Conservation (phyloP, 2,888 invertebrate species). For the Drosophila pseudotalamancana region DNA sequence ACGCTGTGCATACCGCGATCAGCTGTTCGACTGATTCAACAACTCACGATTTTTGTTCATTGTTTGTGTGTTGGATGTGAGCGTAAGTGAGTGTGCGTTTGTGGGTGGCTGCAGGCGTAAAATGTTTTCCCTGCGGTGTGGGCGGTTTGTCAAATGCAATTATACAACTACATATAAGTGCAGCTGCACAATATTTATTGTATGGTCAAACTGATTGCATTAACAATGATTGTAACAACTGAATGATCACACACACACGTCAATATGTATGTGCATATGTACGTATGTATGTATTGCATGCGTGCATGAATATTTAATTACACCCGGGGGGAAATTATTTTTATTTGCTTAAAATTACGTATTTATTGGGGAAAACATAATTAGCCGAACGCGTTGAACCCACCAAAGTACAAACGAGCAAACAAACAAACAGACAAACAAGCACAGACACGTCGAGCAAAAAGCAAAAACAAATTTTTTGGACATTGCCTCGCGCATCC, state of each 20-base stretch:
- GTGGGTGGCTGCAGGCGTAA: background rate
- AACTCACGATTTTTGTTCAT: conserved; percentile 29
- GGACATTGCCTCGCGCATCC: conserved; percentile 47
- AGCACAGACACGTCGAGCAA: conserved; percentile 18
- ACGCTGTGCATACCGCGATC: conserved; percentile 37
- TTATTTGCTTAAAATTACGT: conserved; percentile 23
- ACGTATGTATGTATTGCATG: background rate
- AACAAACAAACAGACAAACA: conserved; percentile 27
- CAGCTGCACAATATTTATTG: conserved; percentile 43
- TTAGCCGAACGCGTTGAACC: conserved; percentile 26
- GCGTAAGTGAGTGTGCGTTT: background rate
- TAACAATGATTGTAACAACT: conserved; percentile 12
- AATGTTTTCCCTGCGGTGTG: conserved; percentile 50
- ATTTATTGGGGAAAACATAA: conserved; percentile 52
- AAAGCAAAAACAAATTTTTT: conserved; percentile 36
- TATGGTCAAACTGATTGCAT: conserved; percentile 65
- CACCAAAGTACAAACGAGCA: conserved; percentile 17
- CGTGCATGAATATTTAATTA: conserved; percentile 37
- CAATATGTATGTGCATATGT: background rate
- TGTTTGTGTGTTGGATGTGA: background rate
- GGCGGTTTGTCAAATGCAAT: conserved; percentile 60
- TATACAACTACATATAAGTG: conserved; percentile 46
- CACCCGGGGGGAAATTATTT: conserved; percentile 21
- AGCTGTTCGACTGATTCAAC: conserved; percentile 55
- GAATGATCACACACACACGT: background rate